These are phyloP conservation scores for Siphamia tubifer DNA, from an alignment of 2,113 vertebrate species.

Conservation along the genomic window DNA sequence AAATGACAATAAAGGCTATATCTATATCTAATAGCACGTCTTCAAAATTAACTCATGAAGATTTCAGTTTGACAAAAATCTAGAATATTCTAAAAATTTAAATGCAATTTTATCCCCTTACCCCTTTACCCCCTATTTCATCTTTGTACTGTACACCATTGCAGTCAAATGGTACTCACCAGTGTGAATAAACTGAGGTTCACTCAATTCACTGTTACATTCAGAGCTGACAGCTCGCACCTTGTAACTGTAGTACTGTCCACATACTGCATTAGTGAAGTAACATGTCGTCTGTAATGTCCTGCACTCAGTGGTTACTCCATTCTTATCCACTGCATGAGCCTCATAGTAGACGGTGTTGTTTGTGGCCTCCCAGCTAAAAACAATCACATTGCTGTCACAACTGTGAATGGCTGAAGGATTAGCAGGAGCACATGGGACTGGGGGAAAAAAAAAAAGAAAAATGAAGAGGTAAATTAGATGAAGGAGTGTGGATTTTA, in stretches of 20 bases:
- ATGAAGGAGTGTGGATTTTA: not conserved
- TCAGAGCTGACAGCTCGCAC: conserved; percentile 62
- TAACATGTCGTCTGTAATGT: conserved; percentile 68
- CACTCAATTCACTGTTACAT: conserved; percentile 63
- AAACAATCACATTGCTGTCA: conserved; percentile 68
- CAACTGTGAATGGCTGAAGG: conserved; percentile 50
- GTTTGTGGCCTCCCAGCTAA: conserved; percentile 69
- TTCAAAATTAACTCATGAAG: too few species aligned
- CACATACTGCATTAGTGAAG: conserved; percentile 74
- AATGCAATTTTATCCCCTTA: too few species aligned
- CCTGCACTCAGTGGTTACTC: conserved; percentile 43
- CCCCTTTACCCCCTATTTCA: too few species aligned
- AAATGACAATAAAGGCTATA: too few species aligned
- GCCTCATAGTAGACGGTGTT: conserved; percentile 75
- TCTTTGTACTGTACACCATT: not conserved
- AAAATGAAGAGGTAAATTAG: not conserved
- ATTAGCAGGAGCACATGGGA: conserved; percentile 74
- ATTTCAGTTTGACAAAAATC: too few species aligned
- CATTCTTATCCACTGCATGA: conserved; percentile 39
- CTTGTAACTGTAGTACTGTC: conserved; percentile 65
- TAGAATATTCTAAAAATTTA: too few species aligned
- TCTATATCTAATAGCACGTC: too few species aligned
- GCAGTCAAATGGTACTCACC: conserved; percentile 48
- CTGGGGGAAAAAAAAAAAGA: conserved; percentile 37
- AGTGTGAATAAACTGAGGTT: conserved; percentile 33